Base-by-base conservation (phyloP, 2,888 invertebrate genomes). In the Drosophila nigricruria region DNA sequence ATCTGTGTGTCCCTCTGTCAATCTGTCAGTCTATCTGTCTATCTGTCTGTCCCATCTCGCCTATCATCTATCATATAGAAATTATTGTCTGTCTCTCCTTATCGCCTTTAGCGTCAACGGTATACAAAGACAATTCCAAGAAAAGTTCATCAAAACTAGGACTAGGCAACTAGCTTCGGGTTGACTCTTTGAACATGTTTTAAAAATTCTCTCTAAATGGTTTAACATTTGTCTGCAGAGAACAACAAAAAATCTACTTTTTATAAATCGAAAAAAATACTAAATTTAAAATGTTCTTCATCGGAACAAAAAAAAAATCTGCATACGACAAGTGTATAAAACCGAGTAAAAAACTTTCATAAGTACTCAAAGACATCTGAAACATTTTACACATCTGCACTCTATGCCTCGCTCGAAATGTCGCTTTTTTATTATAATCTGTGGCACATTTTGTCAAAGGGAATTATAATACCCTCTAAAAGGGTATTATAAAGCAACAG, bases 401-500 rank as follows among this genome's bases (percentile, higher is more conserved):
- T 30, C 18, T 27, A 47, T 47, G n/a, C 2, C 30, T 30, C 4
- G 20, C 34, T 16, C 4, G 23, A 16, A 30, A 32, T 14, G 49
- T 12, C 14, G 8, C 30, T 52, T 32, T 50, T 49, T 50, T 50
- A n/a, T n/a, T n/a, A n/a, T 42, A 36, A 61, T 27, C 34, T 20
- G 30, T 25, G 14, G 36, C 43, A 23, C 18, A 50, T 30, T 47
- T 42, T 25, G 23, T 43, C 43, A 45, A 57, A 61, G 16, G 18
- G 38, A 60, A 45, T 27, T 23, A 12, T 45, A 57, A 38, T 49
- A 42, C n/a, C 18, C 18, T 10, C 18, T 20, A 45, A 14, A 56
- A 60, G 56, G 1, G 42, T 60, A 38, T 47, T 23, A 54, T 16
- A 47, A 34, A 43, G 30, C 30, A 70, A 59, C 52, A 60, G 25